Evolutionary conservation across 2,113 vertebrate species (phyloP).

Genomic region (Indicator maculatus): DNA sequence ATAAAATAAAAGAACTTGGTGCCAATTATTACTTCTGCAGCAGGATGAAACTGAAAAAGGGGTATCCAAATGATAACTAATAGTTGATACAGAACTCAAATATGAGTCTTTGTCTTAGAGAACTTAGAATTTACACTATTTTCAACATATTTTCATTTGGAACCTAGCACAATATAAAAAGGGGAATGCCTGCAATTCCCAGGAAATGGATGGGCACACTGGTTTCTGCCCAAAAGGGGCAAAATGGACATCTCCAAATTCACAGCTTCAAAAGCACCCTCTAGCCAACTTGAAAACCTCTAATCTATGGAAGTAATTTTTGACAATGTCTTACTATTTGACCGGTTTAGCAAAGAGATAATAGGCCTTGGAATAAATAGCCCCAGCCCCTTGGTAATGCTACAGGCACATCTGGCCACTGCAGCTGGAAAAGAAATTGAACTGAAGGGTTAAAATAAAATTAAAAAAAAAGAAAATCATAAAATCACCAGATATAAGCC

Average conservation of each 20-base stretch:
- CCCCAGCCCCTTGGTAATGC: background rate
- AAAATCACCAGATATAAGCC: background rate
- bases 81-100: background rate
- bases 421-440: background rate
- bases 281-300: background rate
- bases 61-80: background rate
- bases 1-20: background rate
- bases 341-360: background rate
- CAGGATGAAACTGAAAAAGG: background rate
- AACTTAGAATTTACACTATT: background rate
- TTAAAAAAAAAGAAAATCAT: background rate
- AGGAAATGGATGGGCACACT: background rate
- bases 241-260: background rate
- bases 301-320: background rate
- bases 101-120: background rate
- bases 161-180: background rate
- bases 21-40: background rate
- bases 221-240: background rate
- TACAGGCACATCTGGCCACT: background rate
- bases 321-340: background rate
- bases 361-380: background rate
- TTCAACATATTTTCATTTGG: conserved; percentile 19
- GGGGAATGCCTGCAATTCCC: background rate
- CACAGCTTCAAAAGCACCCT: background rate
- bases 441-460: background rate